These are phyloP conservation scores for Bombus superbus DNA, from an alignment of 1,140 invertebrate species.

Conservation along the genomic window DNA sequence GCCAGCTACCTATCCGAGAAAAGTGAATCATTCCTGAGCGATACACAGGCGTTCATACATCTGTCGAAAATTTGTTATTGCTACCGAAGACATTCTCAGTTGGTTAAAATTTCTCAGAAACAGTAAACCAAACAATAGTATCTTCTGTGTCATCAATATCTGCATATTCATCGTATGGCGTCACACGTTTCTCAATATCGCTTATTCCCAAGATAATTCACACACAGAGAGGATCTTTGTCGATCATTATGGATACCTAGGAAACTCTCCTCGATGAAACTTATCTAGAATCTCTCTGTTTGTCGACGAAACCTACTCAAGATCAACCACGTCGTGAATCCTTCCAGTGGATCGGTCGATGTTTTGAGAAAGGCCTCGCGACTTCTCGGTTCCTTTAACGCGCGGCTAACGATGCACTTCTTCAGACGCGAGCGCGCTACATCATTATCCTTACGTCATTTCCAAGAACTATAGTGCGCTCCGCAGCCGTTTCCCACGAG, in stretches of 20 bases:
- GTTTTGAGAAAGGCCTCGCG: slow-evolving; percentile 1
- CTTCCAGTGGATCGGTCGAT: not conserved
- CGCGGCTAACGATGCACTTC: slow-evolving; percentile 22
- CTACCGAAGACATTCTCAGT: no score
- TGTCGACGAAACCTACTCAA: not conserved
- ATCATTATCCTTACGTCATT: slow-evolving; percentile 50
- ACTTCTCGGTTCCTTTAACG: not conserved
- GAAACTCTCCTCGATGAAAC: not conserved
- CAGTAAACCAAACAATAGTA: not conserved
- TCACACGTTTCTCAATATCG: not conserved
- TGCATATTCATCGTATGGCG: not conserved
- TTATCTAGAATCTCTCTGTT: not conserved
- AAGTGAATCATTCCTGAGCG: not conserved
- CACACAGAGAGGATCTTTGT: not conserved
- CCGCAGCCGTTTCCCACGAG: slow-evolving; percentile 25
- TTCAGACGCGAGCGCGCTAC: not conserved
- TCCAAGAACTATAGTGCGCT: slow-evolving; percentile 21
- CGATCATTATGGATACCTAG: not conserved
- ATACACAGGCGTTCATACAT: not conserved
- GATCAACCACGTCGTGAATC: not conserved
- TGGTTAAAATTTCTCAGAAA: not conserved
- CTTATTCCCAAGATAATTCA: not conserved
- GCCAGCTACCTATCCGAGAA: no score
- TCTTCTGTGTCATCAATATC: not conserved
- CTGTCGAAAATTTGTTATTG: not conserved